phyloP scores from a whole-genome alignment of 2,113 vertebrate species.

The Bagarius yarrelli region DNA sequence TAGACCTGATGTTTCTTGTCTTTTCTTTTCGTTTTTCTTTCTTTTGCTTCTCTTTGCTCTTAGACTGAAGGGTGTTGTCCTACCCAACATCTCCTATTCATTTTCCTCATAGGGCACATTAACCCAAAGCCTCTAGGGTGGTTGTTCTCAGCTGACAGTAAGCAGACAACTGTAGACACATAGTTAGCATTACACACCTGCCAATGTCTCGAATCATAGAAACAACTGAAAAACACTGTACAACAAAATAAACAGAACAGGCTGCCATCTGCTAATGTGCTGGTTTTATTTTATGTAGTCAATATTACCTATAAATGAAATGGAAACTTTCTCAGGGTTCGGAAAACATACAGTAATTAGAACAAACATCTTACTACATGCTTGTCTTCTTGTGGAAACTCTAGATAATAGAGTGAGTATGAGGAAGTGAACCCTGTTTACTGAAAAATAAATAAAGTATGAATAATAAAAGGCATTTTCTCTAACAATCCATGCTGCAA shows the following conservation, averaged over 20 bases:
- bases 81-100: background rate
- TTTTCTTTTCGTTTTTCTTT: too few species aligned
- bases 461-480: too few species aligned
- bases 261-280: background rate
- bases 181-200: background rate
- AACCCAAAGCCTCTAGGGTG: background rate
- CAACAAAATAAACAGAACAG: background rate
- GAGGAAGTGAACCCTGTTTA: background rate
- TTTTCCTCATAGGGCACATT: background rate
- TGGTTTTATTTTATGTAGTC: background rate
- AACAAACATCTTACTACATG: background rate
- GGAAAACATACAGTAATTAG: too few species aligned
- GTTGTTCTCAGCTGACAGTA: background rate
- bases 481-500: too few species aligned
- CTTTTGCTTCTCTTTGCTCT: background rate
- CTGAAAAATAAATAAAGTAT: background rate
- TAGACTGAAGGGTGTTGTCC: too few species aligned
- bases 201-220: background rate
- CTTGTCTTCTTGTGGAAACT: background rate
- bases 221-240: background rate
- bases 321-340: too few species aligned
- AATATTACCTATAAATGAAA: too few species aligned
- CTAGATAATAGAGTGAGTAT: background rate
- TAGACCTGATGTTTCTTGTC: background rate
- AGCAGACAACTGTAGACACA: background rate